A percentile compares a stretch with the other conserved stretches of the same genome.
Conservation (phyloP, 2,113 vertebrate species). For the Apodemus sylvaticus region DNA sequence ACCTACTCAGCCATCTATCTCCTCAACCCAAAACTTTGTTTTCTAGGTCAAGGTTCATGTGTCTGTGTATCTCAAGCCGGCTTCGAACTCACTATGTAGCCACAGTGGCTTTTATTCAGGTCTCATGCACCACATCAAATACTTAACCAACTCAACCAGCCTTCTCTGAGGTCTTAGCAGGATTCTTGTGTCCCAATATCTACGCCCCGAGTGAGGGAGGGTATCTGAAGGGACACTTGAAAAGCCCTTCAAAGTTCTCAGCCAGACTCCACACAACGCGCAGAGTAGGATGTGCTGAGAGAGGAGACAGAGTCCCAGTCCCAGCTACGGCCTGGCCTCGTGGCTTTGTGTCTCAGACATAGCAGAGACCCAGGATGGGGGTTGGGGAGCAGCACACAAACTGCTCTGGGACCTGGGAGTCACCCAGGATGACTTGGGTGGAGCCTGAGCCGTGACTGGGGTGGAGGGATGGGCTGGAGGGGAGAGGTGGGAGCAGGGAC, state of each 20-base stretch:
- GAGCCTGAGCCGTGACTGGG: background rate
- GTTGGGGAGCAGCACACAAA: too few relatives aligned
- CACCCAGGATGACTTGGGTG: background rate
- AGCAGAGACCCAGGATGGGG: background rate
- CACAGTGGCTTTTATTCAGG: background rate
- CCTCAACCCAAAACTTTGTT: background rate
- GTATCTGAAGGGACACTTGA: background rate
- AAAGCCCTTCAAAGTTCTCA: background rate
- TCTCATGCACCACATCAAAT: too few relatives aligned
- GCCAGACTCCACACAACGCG: background rate
- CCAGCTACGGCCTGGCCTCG: too few relatives aligned
- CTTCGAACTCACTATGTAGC: background rate
- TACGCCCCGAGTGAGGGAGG: background rate
- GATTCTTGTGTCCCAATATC: background rate
- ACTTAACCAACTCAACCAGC: background rate
- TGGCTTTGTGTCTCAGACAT: background rate
- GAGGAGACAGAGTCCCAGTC: background rate
- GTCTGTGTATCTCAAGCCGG: background rate
- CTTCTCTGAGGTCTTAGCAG: background rate
- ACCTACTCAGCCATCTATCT: background rate
- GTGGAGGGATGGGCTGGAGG: background rate
- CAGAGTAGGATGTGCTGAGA: background rate
- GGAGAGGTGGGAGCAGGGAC: background rate
- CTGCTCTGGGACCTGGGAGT: background rate
- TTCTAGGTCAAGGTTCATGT: background rate